Conservation (phyloP, 2,888 invertebrate genomes). For the Rhodophaea formosa region DNA sequence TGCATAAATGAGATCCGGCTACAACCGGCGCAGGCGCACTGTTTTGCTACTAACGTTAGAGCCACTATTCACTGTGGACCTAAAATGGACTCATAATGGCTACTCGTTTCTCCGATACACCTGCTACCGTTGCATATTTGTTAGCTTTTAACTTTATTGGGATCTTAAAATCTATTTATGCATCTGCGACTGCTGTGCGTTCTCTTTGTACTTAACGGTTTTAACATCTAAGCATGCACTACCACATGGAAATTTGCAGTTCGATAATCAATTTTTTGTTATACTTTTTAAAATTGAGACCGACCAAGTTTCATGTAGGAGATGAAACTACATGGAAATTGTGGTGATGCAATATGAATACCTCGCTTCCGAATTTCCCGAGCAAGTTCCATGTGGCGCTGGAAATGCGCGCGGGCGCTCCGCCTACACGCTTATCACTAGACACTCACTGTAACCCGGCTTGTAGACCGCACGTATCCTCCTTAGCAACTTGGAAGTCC, state of each 20-base stretch:
- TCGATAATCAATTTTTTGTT: too few relatives aligned
- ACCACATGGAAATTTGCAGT: slow-evolving; percentile 40
- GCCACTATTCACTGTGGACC: slow-evolving; percentile 68
- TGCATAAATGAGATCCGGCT: slow-evolving; percentile 71
- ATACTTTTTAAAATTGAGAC: too few relatives aligned
- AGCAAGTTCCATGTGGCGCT: slow-evolving; percentile 45
- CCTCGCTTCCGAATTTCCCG: slow-evolving; percentile 15
- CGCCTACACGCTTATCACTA: slow-evolving; percentile 39
- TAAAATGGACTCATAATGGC: slow-evolving; percentile 78
- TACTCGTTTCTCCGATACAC: slow-evolving; percentile 74
- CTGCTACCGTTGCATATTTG: slow-evolving; percentile 68
- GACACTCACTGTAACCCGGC: slow-evolving; percentile 76
- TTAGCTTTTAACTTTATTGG: slow-evolving; percentile 60
- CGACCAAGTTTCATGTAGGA: neutral
- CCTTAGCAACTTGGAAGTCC: slow-evolving; percentile 66
- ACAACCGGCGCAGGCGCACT: slow-evolving; percentile 47
- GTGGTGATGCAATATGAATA: neutral
- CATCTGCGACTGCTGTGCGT: slow-evolving; percentile 26
- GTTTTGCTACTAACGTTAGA: slow-evolving; percentile 58
- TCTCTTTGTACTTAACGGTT: slow-evolving; percentile 22
- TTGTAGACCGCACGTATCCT: slow-evolving; percentile 75
- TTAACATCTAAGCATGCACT: slow-evolving; percentile 22
- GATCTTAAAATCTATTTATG: slow-evolving; percentile 50
- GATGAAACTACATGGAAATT: slow-evolving; percentile 44
- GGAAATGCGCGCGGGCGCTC: slow-evolving; percentile 24